Evolutionary conservation across 2,113 vertebrate species (phyloP).

Genomic region (Toxostoma redivivum): DNA sequence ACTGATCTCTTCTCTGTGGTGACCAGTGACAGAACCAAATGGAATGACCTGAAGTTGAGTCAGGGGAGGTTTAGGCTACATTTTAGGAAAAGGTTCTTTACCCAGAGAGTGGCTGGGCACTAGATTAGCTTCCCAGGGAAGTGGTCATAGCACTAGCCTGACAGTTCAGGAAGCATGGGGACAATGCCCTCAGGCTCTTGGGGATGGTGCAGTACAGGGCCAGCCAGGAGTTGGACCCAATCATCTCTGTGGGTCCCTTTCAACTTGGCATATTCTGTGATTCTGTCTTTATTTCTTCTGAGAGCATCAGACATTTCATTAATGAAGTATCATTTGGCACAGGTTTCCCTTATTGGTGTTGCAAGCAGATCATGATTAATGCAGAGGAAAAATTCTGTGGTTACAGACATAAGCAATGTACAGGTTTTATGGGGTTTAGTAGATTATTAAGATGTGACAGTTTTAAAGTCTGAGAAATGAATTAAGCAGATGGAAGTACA

Average conservation of each 20-base stretch:
- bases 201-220: neutral
- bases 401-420: neutral
- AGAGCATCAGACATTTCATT: neutral
- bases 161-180: fast-evolving
- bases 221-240: neutral
- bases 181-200: neutral
- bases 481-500: neutral
- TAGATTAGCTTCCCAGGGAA: neutral
- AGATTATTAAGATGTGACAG: neutral
- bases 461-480: neutral
- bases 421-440: neutral
- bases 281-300: neutral
- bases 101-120: neutral
- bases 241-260: neutral
- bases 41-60: neutral
- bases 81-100: neutral
- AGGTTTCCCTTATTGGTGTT: neutral
- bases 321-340: neutral
- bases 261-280: neutral
- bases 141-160: neutral
- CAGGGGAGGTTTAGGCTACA: neutral
- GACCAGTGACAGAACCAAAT: neutral
- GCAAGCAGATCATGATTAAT: neutral
- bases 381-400: neutral
- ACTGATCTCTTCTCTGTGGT: neutral